phyloP scores from a whole-genome alignment of 2,888 invertebrate species.

The Plagodis dolabraria region DNA sequence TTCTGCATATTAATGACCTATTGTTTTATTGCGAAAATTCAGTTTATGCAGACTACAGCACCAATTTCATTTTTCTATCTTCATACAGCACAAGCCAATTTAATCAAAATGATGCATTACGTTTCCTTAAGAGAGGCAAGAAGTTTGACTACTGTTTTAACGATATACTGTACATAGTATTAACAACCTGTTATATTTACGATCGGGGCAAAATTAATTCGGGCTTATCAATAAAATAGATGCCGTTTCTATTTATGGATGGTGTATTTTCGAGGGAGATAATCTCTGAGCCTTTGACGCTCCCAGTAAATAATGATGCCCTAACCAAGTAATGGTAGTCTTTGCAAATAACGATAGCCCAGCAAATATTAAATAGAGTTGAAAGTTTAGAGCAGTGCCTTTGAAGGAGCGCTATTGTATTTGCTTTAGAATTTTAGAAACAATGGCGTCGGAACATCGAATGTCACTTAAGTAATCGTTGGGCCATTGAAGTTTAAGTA shows the following conservation, averaged over 20 bases:
- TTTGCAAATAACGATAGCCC: too few species aligned
- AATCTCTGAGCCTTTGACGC: conserved; percentile 11
- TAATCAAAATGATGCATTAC: too few species aligned
- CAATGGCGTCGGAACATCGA: background rate
- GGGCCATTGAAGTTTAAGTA: too few species aligned
- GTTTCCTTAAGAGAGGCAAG: background rate
- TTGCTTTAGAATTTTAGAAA: conserved; percentile 2
- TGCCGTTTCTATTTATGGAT: conserved; percentile 21
- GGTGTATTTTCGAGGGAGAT: conserved; percentile 17
- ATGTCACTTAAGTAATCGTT: too few species aligned
- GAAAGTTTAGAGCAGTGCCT: conserved; percentile 3
- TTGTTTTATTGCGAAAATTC: too few species aligned
- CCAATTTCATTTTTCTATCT: too few species aligned
- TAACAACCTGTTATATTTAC: conserved; percentile 45
- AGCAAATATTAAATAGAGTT: conserved; percentile 10
- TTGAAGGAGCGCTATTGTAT: conserved; percentile 1
- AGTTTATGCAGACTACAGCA: too few species aligned
- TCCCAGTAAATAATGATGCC: conserved; percentile 8
- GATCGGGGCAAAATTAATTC: conserved; percentile 51
- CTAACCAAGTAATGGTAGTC: background rate
- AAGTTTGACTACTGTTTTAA: conserved; percentile 6
- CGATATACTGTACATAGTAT: conserved; percentile 27
- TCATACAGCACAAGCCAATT: too few species aligned
- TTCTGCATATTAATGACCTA: too few species aligned
- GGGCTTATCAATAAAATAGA: conserved; percentile 39